These are phyloP conservation scores for Telmatherina bonti DNA, from an alignment of 2,797 vertebrate species.

Conservation along the genomic window DNA sequence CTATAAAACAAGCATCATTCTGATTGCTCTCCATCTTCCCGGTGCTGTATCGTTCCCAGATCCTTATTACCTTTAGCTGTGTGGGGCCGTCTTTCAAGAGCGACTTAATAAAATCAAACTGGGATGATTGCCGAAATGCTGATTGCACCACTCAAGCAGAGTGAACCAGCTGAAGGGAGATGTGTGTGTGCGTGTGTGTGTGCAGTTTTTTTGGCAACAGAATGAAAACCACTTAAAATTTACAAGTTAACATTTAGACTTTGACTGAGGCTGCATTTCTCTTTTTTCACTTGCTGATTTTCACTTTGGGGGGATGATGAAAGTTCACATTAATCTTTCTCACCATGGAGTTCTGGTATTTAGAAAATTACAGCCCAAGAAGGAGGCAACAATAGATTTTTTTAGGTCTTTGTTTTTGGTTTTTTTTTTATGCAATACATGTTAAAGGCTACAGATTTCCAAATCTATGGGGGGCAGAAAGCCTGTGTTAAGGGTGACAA, in stretches of 20 bases:
- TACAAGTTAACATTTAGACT: no score
- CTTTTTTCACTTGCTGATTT: not conserved
- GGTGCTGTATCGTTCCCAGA: not conserved
- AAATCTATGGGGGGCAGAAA: not conserved
- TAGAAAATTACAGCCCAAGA: not conserved
- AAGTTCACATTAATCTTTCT: constrained; percentile 8
- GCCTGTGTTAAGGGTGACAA: no score
- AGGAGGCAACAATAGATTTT: not conserved
- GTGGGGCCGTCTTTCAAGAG: constrained; percentile 33
- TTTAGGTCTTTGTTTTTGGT: accelerated
- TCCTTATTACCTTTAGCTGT: constrained; percentile 42
- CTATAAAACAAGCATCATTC: not conserved
- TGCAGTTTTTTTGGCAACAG: no score
- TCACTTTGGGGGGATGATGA: not conserved
- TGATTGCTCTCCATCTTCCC: not conserved
- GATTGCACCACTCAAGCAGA: constrained; percentile 21
- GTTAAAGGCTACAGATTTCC: not conserved
- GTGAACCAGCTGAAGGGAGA: no score
- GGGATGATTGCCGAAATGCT: constrained; percentile 43
- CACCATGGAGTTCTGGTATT: constrained; percentile 4
- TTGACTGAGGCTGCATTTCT: no score
- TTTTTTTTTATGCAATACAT: not conserved
- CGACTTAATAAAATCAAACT: constrained; percentile 48
- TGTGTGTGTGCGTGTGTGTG: no score
- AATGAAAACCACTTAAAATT: no score